Conservation (phyloP, 1,140 invertebrate genomes). For the Brachionus paranguensis region DNA sequence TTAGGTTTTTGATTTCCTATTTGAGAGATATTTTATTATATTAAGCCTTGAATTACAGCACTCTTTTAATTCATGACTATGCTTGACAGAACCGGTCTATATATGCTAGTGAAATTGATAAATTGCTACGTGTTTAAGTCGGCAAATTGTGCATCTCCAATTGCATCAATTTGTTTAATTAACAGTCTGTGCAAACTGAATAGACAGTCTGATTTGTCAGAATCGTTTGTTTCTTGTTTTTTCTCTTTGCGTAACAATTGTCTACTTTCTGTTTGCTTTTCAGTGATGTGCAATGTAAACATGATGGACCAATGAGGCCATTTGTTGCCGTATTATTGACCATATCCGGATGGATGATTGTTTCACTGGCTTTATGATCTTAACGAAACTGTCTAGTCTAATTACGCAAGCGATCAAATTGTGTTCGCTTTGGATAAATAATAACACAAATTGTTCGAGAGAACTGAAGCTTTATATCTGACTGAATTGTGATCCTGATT, state of each 20-base stretch:
- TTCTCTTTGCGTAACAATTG: neutral
- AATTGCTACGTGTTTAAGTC: neutral
- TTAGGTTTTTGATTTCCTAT: too few relatives aligned
- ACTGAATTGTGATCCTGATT: neutral
- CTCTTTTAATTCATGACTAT: too few relatives aligned
- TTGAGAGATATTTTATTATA: too few relatives aligned
- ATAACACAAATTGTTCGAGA: neutral
- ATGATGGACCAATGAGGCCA: neutral
- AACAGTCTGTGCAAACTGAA: neutral
- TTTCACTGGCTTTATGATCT: neutral
- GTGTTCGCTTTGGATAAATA: neutral
- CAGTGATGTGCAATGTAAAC: neutral
- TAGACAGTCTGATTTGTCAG: constrained; percentile 29
- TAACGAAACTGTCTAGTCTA: neutral
- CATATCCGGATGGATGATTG: neutral
- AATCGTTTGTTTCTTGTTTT: neutral
- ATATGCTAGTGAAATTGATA: neutral
- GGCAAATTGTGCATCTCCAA: neutral
- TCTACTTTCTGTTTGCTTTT: constrained; percentile 33
- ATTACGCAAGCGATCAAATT: neutral
- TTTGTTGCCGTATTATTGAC: neutral
- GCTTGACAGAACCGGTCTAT: neutral
- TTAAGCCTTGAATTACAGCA: too few relatives aligned
- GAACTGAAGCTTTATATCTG: neutral
- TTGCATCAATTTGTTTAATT: constrained; percentile 8